phyloP scores from a whole-genome alignment of 2,113 vertebrate species.

The Heteronetta atricapilla region DNA sequence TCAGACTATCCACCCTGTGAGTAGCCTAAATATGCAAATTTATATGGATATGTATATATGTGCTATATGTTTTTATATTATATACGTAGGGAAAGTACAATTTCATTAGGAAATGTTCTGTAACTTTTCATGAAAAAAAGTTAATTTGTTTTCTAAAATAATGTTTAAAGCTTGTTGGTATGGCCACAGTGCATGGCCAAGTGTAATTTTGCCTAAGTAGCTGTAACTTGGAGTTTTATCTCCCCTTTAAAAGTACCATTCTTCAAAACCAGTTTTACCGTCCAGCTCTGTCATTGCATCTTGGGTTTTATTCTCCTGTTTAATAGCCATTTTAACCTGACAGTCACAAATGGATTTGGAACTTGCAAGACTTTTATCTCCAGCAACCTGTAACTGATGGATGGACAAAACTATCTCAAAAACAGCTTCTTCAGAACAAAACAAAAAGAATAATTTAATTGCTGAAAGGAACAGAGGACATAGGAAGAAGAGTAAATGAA shows the following conservation, averaged over 20 bases:
- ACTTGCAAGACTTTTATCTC: not conserved
- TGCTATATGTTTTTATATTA: not conserved
- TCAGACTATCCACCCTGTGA: not conserved
- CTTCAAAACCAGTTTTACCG: not conserved
- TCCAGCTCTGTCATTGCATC: not conserved
- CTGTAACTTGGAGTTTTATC: not conserved
- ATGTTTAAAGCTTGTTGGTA: not conserved
- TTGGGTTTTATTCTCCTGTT: not conserved
- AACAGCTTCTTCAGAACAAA: not conserved
- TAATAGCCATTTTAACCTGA: constrained; percentile 1
- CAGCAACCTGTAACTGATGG: not conserved
- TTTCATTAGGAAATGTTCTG: not conserved
- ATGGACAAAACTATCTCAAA: not conserved
- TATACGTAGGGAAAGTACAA: not conserved
- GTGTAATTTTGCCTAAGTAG: not conserved
- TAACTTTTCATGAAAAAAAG: not conserved
- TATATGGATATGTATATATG: not conserved
- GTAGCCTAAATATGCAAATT: not conserved
- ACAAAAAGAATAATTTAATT: not conserved
- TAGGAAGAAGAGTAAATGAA: not conserved
- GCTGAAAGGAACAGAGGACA: not conserved
- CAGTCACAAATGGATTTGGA: not conserved
- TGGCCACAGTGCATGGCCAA: not conserved
- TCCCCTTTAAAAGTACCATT: not conserved
- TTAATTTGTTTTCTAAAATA: not conserved